Evolutionary conservation across 2,113 vertebrate genomes (phyloP).

Genomic region (Alaudala cheleensis): DNA sequence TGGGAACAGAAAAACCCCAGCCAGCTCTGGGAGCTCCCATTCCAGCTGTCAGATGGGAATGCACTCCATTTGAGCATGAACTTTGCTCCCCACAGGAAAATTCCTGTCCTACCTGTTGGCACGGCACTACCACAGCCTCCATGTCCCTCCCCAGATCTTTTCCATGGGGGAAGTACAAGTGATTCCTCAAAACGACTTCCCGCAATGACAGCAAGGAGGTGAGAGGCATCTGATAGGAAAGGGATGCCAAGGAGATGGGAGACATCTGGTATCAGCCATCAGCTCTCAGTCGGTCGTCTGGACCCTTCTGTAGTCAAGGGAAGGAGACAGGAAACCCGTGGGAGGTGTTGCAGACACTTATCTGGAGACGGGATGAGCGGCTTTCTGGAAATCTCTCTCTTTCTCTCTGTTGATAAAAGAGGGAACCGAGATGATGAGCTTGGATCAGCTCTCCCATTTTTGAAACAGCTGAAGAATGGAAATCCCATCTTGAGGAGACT

Average conservation of each 20-base stretch:
- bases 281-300: neutral
- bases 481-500: neutral
- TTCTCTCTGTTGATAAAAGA: neutral
- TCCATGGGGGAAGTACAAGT: neutral
- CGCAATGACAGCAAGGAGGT: neutral
- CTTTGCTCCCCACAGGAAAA: neutral
- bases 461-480: neutral
- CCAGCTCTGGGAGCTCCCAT: neutral
- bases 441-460: neutral
- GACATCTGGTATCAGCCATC: conserved; percentile 46
- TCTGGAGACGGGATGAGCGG: neutral
- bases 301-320: neutral
- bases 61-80: neutral
- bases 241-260: neutral
- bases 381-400: neutral
- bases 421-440: neutral
- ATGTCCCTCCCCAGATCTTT: neutral
- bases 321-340: conserved; percentile 22
- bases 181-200: neutral
- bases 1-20: neutral
- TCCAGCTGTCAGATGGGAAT: neutral
- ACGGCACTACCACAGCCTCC: neutral
- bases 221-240: conserved; percentile 1
- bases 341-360: conserved; percentile 40
- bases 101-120: neutral